Percentiles rank a stretch among this genome's conserved stretches.
These are phyloP conservation scores for Eudasyphora cyanicolor DNA, from an alignment of 2,888 invertebrate species.

Conservation along the genomic window DNA sequence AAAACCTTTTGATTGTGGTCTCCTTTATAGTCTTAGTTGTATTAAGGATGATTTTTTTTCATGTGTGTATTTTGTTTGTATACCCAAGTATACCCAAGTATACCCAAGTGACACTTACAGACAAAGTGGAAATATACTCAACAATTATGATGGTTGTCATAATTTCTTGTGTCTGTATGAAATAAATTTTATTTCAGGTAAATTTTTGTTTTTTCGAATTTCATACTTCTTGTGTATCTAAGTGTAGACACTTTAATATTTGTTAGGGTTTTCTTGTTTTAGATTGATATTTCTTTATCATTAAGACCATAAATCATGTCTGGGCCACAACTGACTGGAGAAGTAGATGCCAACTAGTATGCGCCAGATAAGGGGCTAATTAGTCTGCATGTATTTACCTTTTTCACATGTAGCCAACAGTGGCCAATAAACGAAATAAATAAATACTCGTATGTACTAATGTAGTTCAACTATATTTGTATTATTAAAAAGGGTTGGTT, in stretches of 20 bases:
- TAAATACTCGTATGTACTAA: no score
- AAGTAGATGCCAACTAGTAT: background rate
- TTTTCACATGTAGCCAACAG: no score
- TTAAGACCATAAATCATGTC: slow-evolving; percentile 39
- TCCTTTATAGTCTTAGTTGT: background rate
- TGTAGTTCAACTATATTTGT: background rate
- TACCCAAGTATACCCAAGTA: no score
- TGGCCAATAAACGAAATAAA: slow-evolving; percentile 7
- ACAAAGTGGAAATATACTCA: background rate
- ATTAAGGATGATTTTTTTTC: background rate
- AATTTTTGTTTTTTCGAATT: slow-evolving; percentile 5
- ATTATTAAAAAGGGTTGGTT: background rate
- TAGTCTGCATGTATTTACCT: background rate
- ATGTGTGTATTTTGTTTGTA: no score
- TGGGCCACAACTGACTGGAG: background rate
- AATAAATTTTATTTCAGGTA: slow-evolving; percentile 23
- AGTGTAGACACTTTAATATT: slow-evolving; percentile 23
- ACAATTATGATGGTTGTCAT: slow-evolving; percentile 47
- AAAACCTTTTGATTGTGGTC: slow-evolving; percentile 2
- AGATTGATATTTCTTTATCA: slow-evolving; percentile 26
- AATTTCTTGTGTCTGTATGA: slow-evolving; percentile 10
- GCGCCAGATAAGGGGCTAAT: slow-evolving; percentile 23
- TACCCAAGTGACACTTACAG: background rate
- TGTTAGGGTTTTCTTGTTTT: background rate
- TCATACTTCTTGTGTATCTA: background rate